These are phyloP conservation scores for Anagyrus pseudococci DNA, from an alignment of 2,888 invertebrate species.

Conservation along the genomic window DNA sequence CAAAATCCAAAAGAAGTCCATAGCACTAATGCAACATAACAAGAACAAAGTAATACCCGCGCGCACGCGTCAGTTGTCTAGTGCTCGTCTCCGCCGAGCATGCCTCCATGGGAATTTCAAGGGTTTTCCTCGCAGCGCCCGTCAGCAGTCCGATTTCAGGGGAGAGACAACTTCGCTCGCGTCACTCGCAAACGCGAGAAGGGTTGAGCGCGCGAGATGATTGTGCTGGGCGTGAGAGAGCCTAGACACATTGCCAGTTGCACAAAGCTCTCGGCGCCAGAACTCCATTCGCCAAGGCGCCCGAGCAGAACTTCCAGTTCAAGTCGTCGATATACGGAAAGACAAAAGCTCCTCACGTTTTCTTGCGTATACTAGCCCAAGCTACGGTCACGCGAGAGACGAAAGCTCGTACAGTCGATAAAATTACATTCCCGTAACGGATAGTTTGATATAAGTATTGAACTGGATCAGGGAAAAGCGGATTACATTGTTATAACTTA, in stretches of 20 bases:
- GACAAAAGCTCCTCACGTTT: slow-evolving; percentile 15
- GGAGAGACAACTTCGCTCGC: neutral
- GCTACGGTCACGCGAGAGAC: too few relatives aligned
- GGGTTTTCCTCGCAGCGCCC: too few relatives aligned
- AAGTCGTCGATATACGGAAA: slow-evolving; percentile 1
- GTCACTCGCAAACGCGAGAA: neutral
- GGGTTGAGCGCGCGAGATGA: neutral
- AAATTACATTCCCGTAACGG: slow-evolving; percentile 21
- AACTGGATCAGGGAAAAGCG: neutral
- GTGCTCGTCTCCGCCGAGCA: too few relatives aligned
- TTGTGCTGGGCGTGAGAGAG: neutral
- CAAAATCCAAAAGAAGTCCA: too few relatives aligned
- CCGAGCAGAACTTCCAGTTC: neutral
- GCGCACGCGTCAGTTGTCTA: too few relatives aligned
- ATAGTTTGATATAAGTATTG: slow-evolving; percentile 16
- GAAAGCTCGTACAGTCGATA: too few relatives aligned
- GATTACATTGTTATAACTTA: neutral
- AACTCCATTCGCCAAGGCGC: neutral
- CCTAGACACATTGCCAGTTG: neutral
- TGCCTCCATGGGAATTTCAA: too few relatives aligned
- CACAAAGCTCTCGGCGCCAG: neutral
- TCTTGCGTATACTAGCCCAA: neutral
- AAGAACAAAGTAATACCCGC: too few relatives aligned
- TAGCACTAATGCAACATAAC: too few relatives aligned
- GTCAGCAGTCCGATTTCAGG: too few relatives aligned